Evolutionary conservation across 1,140 invertebrate species (phyloP).

Genomic region (Pogonomyrmex californicus): DNA sequence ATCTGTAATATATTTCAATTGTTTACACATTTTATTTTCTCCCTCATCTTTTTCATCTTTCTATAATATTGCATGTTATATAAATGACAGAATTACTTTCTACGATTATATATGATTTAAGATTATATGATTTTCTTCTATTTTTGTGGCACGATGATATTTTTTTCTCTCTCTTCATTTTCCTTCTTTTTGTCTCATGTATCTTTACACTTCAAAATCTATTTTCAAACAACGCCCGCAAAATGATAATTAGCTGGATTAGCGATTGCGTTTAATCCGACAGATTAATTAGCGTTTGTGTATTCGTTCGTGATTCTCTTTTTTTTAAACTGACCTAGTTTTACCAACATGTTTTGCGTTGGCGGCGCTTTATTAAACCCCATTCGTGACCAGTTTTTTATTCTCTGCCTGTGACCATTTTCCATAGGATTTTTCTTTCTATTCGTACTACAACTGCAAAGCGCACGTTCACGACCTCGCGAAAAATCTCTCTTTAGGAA

Average conservation of each 20-base stretch:
- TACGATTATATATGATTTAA: too few relatives aligned
- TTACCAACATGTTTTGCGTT: conserved; percentile 27
- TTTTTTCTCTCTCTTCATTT: background rate
- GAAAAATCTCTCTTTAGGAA: conserved; percentile 19
- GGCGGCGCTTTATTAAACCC: conserved; percentile 56
- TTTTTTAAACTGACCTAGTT: conserved; percentile 20
- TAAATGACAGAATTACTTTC: background rate
- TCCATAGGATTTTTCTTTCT: conserved; percentile 27
- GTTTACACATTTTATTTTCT: background rate
- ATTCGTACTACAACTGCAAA: background rate
- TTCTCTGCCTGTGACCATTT: conserved; percentile 1
- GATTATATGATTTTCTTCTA: background rate
- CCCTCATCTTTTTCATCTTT: background rate
- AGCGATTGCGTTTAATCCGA: conserved; percentile 2
- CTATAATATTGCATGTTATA: background rate
- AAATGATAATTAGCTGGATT: conserved; percentile 48
- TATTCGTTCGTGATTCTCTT: conserved; percentile 18
- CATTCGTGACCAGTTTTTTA: conserved; percentile 61
- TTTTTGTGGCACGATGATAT: background rate
- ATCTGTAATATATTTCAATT: background rate
- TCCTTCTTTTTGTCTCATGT: background rate
- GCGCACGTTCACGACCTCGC: background rate
- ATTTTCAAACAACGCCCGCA: background rate
- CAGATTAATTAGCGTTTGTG: conserved; percentile 12
- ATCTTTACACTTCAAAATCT: background rate